Base-by-base conservation (phyloP, 2,888 invertebrate genomes). In the Caenorhabditis panamensis region DNA sequence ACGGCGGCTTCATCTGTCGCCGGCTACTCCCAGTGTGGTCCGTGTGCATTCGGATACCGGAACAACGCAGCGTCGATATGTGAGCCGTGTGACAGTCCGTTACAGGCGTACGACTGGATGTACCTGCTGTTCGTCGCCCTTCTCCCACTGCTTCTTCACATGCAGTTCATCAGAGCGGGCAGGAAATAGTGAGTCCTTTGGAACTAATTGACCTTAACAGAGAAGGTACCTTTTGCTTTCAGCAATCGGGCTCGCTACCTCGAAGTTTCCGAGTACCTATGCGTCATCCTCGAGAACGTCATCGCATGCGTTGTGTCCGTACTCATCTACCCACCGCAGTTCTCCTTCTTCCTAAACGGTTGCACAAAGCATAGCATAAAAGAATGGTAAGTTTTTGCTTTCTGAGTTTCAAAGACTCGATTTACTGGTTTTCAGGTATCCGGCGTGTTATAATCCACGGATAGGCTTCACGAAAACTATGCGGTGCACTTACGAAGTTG, bases 401-500 rank as follows among this genome's bases (percentile, higher is more conserved):
- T n/a, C n/a, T n/a, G n/a, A n/a, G n/a, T 44, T 6, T n/a, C 6
- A 56, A 18, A 24, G 1, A 28, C 20, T 51, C 18, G n/a, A 11
- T 13, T 54, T 4, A 63, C 28, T n/a, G 20, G 16, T 24, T 41
- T 41, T 13, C 37, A 82, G 86, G 86, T 86, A 99, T 91, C 96
- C 97, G 0, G 92, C 97, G 85, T 93, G 98, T 80, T 94, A 96
- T 90, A 99, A 99, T 92, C 98, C 98, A 6, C 94, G 94, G 85
- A 96, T 96, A 0, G 95, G 96, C 92, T 97, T 96, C 92, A 95
- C 95, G 75, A 94, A 94, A 81, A 95, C 94, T 20, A 92, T 97
- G 67, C 95, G 96, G 92, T 99, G 98, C 92, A 96, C 97, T 0
- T 96, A 98, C 91, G 98, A 99, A 92, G 96, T 97, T 72, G 97